Base-by-base conservation (phyloP, 2,797 vertebrate species). In the Tarsius wallacei region DNA sequence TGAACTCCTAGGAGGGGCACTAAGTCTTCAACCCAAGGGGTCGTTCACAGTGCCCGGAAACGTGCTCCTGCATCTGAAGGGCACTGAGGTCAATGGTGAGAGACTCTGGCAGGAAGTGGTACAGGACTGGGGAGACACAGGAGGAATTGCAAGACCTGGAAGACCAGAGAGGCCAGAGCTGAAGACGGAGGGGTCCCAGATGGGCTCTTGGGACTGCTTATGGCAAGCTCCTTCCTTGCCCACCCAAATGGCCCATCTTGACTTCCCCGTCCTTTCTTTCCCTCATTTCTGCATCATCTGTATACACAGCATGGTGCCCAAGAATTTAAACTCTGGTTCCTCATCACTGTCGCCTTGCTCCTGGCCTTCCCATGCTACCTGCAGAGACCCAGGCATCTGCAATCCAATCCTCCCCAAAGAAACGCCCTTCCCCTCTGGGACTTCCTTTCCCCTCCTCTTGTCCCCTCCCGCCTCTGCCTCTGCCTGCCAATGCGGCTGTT, bases 371-470 rank as follows among this genome's bases (percentile, higher is more conserved):
- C 42, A 42, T 42, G 42, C 42, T 5, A 42, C 42, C 42, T 42
- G 42, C 42, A 42, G 7, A 42, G 21, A 6, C 13, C 22, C 0
- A 0, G 0, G 7, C 33, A 5, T 59, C 31, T 28, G 33, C 5
- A 22, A 26, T 61, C 42, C 21, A 26, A 61, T 14, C n/a, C 42
- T 36, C 51, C 49, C 47, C 2, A 0, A 2, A 49, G 13, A 55
- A 0, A 0, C 0, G 33, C 15, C 28, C n/a, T 36, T 53, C 83
- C 57, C 31, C 71, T 26, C 47, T 42, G n/a, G 21, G 7, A 61
- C 66, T 24, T 89, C 59, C 64, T 90, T 19, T 55, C 49, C 4
- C 17, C 31, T 16, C 64, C 70, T 81, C 42, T 3, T 0, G 7
- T 31, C 8, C 1, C 31, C 10, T 47, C 22, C 6, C 2, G 0